These are phyloP conservation scores for Triplophysa siluroides DNA, from an alignment of 2,113 vertebrate genomes.

Conservation along the genomic window DNA sequence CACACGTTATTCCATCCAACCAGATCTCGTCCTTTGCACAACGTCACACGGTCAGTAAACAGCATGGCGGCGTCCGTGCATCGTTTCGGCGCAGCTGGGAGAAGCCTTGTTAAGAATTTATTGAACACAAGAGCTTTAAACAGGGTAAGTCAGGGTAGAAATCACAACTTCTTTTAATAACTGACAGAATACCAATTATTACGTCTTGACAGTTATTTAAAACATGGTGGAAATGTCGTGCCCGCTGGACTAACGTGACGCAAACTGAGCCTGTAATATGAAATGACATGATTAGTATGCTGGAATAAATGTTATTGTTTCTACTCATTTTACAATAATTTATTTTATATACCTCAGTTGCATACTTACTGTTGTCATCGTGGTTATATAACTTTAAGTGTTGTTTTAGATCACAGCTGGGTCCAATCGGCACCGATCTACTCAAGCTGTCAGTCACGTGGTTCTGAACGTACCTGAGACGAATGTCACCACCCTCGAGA, in stretches of 20 bases:
- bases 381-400: not conserved
- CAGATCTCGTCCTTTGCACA: not conserved
- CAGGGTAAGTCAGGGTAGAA: slow-evolving; percentile 56
- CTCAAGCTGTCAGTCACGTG: slow-evolving; percentile 79
- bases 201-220: not conserved
- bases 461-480: slow-evolving; percentile 93
- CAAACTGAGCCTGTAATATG: not conserved
- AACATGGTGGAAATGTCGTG: not conserved
- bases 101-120: slow-evolving; percentile 58
- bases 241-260: not conserved
- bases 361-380: not conserved
- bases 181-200: not conserved
- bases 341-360: too few relatives aligned
- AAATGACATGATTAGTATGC: not conserved
- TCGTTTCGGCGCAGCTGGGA: slow-evolving; percentile 60
- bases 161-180: not conserved
- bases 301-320: too few relatives aligned
- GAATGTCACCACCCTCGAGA: slow-evolving; percentile 85
- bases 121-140: slow-evolving; percentile 50
- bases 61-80: slow-evolving; percentile 72
- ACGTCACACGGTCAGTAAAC: slow-evolving; percentile 48
- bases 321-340: too few relatives aligned
- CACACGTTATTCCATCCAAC: not conserved
- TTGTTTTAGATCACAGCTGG: slow-evolving; percentile 62
- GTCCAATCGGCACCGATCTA: slow-evolving; percentile 67